Conservation (phyloP, 2,888 invertebrate species). For the Polyommatus icarus region DNA sequence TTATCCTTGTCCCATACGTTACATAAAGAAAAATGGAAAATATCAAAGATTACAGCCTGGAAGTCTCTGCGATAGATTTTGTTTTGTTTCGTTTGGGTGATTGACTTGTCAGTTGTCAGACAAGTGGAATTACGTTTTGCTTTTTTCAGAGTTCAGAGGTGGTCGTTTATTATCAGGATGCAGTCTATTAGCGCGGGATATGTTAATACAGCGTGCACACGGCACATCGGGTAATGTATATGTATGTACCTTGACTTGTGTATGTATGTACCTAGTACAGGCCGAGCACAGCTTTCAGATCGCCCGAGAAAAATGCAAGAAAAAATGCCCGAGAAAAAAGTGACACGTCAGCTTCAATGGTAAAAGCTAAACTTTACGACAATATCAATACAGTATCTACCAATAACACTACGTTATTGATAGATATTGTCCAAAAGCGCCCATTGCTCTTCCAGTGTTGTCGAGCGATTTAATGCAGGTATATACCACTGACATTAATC, state of each 20-base stretch:
- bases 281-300: not conserved
- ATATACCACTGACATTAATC: too few relatives aligned
- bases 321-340: too few relatives aligned
- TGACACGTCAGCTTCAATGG: too few relatives aligned
- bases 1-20: not conserved
- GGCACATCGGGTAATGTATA: not conserved
- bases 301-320: too few relatives aligned
- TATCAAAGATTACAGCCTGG: not conserved
- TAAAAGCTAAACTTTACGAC: too few relatives aligned
- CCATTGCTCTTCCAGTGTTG: too few relatives aligned
- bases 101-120: conserved; percentile 17
- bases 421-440: too few relatives aligned
- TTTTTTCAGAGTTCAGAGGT: not conserved
- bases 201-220: conserved; percentile 35
- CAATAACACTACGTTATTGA: too few relatives aligned
- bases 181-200: conserved; percentile 35
- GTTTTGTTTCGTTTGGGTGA: not conserved
- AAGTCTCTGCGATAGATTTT: not conserved
- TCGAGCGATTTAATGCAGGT: too few relatives aligned
- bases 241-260: not conserved
- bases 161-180: conserved; percentile 36
- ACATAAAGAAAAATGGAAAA: not conserved
- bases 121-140: not conserved
- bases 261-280: not conserved
- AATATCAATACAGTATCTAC: too few relatives aligned